Evolutionary conservation across 2,888 invertebrate genomes (phyloP), one percentile per base, ranked within the genome.

Genomic region (Liodrosophila aerea): DNA sequence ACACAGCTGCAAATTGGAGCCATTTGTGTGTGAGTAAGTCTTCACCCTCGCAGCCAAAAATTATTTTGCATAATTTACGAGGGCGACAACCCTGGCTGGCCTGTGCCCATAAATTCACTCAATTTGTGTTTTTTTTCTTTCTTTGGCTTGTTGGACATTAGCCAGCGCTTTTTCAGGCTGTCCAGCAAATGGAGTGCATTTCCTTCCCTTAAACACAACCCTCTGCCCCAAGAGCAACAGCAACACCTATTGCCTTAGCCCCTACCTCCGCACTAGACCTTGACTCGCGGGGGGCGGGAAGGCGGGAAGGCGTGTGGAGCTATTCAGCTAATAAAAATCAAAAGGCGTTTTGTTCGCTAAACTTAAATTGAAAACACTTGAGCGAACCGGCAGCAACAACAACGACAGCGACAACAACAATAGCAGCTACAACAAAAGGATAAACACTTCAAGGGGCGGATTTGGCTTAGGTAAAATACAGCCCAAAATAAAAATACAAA

Each of bases 351-450:
- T 89, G 88, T 88, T 88, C 81, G 76, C 80, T 86, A 86, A 89
- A 89, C 88, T 88, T 87, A 87, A 90, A 89, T 90, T 90, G 89
- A 89, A 90, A 89, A 87, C 85, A 90, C 90, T 89, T 88, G 80
- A 57, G 84, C 58, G 49, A 41, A 64, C 31, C 49, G 50, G 30
- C 44, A 56, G 39, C 41, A 57, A 39, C 46, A 60, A 49, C 44
- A 52, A 33, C 33, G 52, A 22, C 52, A 27, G 18, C 52, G 49
- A 34, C 76, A 53, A 52, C 29, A 45, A 36, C 59, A 45, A 31
- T 29, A 40, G 16, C 9, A 12, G 13, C 8, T 5, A 36, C 54
- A 78, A 61, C 59, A 62, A 84, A 86, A 71, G 83, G 80, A 81
- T 86, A 81, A 85, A 78, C 85, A 82, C 83, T 86, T 86, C 65